Evolutionary conservation across 2,888 invertebrate species (phyloP), one percentile per base, ranked within the genome.

Genomic region (Elysia crispata): DNA sequence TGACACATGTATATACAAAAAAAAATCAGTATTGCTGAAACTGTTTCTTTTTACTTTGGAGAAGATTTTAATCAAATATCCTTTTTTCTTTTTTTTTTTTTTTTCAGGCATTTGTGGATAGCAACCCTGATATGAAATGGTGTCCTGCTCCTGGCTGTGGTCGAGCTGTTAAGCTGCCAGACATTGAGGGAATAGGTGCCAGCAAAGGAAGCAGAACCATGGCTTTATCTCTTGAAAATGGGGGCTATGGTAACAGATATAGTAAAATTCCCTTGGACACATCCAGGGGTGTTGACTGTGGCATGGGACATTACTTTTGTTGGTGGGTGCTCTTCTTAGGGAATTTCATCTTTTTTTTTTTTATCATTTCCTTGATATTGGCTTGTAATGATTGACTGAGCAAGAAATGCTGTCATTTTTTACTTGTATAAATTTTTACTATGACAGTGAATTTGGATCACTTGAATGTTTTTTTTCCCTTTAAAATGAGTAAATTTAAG

Each of bases 101-200:
- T 67, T 33, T 18, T 72, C 66, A 95, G 94, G 95, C 95, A 5
- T 95, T 95, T 91, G 95, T 95, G 66, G 95, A 95, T 86, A 94
- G 94, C 83, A 95, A 95, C 90, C 94, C 94, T 82, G 93, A 93
- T 85, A 95, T 95, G 84, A 95, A 95, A 91, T 95, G 95, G 95
- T 95, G 95, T 88, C 95, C 95, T 1, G 94, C 93, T 86, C 94
- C 95, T 41, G 95, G 94, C 18, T 95, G 95, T 91, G 94, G 94
- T 5, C 91, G 94, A 83, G 95, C 95, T 13, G 95, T 95, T 0
- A 92, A 94, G 80, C 91, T 95, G 66, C 95, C 95, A 8, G 94
- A 94, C 88, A 83, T 87, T 0, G 87, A 83, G 41, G 77, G 77
- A 33, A 67, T 79, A n/a, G 77, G 70, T 6, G 28, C 81, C 18